A percentile compares a stretch with the other conserved stretches of the same genome.
These are phyloP conservation scores for Labrus mixtus DNA, from an alignment of 2,113 vertebrate species.

Conservation along the genomic window DNA sequence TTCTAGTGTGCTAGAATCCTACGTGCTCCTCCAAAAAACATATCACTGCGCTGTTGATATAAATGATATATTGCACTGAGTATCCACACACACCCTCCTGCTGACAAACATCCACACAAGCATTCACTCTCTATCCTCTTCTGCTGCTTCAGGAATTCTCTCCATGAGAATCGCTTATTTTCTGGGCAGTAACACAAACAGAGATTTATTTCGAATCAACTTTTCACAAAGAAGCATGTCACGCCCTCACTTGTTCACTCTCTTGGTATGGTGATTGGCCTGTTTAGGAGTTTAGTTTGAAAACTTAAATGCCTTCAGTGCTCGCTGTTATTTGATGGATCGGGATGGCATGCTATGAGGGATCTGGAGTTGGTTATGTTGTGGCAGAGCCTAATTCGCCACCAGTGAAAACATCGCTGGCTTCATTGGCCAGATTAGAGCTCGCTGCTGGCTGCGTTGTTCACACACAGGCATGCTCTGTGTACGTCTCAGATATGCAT, in stretches of 20 bases:
- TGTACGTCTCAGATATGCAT: conserved; percentile 33
- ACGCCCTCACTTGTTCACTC: conserved; percentile 37
- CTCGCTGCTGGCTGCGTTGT: conserved; percentile 33
- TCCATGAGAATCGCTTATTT: conserved; percentile 6
- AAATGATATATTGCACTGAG: background rate
- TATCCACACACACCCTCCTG: background rate
- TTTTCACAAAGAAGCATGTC: conserved; percentile 39
- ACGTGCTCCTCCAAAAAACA: too few species aligned
- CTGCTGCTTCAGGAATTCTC: background rate
- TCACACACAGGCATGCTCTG: conserved; percentile 5
- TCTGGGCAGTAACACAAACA: conserved; percentile 26
- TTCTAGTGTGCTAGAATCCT: too few species aligned
- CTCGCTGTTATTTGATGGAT: conserved; percentile 50
- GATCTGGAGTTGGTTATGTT: conserved; percentile 72
- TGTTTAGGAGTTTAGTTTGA: conserved; percentile 37
- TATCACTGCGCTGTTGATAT: background rate
- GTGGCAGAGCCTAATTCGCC: conserved; percentile 62
- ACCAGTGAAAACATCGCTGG: conserved; percentile 71
- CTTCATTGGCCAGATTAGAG: conserved; percentile 67
- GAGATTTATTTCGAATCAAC: conserved; percentile 24
- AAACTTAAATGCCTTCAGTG: conserved; percentile 33
- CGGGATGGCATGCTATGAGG: conserved; percentile 41
- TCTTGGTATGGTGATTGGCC: conserved; percentile 24
- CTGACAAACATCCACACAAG: conserved; percentile 2
- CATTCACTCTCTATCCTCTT: background rate